Evolutionary conservation across 2,888 invertebrate species (phyloP).

Genomic region (Gisinianus flammeolus): DNA sequence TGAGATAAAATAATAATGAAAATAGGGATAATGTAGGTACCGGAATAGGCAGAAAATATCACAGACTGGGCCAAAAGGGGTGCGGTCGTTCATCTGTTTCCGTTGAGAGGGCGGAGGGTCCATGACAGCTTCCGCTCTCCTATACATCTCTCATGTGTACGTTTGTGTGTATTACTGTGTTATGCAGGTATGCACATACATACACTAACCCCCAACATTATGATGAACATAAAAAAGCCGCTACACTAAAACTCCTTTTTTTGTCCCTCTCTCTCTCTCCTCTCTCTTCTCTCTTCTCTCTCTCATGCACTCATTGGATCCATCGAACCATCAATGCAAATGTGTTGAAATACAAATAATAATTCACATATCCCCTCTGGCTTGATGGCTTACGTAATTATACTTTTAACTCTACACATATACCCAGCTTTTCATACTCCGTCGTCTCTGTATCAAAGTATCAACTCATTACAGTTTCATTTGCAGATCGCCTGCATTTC

Average conservation of each 20-base stretch:
- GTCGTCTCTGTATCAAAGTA: not conserved
- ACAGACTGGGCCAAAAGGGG: constrained; percentile 47
- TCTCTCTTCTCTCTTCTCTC: not conserved
- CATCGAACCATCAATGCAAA: constrained; percentile 4
- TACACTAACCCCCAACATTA: not conserved
- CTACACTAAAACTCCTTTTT: not conserved
- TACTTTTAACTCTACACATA: not conserved
- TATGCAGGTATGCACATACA: constrained; percentile 9
- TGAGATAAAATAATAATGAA: constrained; percentile 28
- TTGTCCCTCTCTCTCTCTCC: not conserved
- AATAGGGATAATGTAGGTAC: constrained; percentile 20
- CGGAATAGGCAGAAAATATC: constrained; percentile 31
- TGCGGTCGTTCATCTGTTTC: constrained; percentile 48
- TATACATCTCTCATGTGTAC: not conserved
- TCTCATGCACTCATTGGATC: not conserved
- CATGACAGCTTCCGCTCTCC: constrained; percentile 51
- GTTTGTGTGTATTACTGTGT: not conserved
- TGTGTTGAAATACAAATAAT: constrained; percentile 9
- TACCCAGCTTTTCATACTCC: not conserved
- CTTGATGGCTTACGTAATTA: not conserved
- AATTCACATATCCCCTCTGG: constrained; percentile 1
- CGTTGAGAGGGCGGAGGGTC: constrained; percentile 49
- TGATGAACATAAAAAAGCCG: not conserved
- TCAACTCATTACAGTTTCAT: not conserved
- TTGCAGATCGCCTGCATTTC: not conserved